phyloP scores from a whole-genome alignment of 1,140 invertebrate species.

The Lasaia peninsularis region DNA sequence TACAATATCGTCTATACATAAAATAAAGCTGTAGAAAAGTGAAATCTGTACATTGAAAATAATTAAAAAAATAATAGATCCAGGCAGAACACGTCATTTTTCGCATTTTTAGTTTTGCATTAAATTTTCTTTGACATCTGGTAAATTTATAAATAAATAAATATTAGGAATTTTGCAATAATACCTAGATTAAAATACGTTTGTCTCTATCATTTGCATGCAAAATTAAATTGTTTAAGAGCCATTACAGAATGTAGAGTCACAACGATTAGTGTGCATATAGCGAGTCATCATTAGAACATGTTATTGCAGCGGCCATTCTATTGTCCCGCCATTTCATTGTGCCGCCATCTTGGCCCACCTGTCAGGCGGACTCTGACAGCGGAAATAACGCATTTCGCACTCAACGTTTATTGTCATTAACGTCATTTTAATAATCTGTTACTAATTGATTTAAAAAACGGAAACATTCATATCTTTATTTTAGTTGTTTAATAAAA shows the following conservation, averaged over 20 bases:
- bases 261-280: conserved; percentile 33
- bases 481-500: too few species aligned
- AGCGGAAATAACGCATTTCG: conserved; percentile 27
- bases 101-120: too few species aligned
- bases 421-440: conserved; percentile 14
- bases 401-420: conserved; percentile 15
- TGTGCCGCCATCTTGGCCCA: conserved; percentile 10
- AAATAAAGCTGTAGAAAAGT: too few species aligned
- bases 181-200: background rate
- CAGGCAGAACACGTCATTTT: too few species aligned
- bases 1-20: too few species aligned
- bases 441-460: background rate
- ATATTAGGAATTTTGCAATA: too few species aligned
- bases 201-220: background rate
- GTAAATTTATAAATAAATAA: too few species aligned
- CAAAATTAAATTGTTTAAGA: conserved; percentile 14
- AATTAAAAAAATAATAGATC: too few species aligned
- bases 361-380: conserved; percentile 23
- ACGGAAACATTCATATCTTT: too few species aligned
- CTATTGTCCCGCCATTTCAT: conserved; percentile 21
- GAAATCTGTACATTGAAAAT: too few species aligned
- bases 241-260: conserved; percentile 22
- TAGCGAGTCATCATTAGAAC: conserved; percentile 28
- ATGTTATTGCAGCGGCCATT: conserved; percentile 26
- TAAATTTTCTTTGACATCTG: too few species aligned